Base-by-base conservation (phyloP, 2,797 vertebrate species). In the Coluber constrictor region DNA sequence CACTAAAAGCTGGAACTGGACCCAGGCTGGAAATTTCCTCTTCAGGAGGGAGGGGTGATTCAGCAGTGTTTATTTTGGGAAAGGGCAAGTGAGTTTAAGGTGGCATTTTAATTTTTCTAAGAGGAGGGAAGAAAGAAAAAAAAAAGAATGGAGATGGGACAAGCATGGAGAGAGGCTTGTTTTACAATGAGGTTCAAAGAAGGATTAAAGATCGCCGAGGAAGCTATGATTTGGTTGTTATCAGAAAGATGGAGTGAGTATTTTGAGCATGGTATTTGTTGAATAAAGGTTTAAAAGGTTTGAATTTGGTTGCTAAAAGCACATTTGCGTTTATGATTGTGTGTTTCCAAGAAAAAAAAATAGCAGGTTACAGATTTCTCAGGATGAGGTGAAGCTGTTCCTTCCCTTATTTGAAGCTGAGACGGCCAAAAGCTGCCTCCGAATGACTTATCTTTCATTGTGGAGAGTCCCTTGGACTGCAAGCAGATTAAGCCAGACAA, bases 71-170 rank as follows among this genome's bases (percentile, higher is more conserved):
- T 74, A 63, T 51, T 95, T 91, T 79, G 23, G 5, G 90, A 93
- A 60, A 10, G 0, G 86, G 86, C 57, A 92, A 91, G 32, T 54
- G 29, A 94, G 90, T 47, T 54, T 89, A 94, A 12, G 95, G 93
- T 59, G 63, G 25, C 86, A 79, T 51, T 95, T 95, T 91, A 0
- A 0, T 61, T 87, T 0, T 0, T 51, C 93, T 59, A 9, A 70
- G 56, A 47, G 37, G 32, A 51, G 20, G 8, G 37, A 20, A 86
- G 37, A 29, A 57, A 6, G 4, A 7, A 8, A 86, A n/a, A 57
- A 6, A 9, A 12, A 13, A 86, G 37, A 23, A 11, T n/a, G 25
- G 4, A 20, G 16, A 51, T 27, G 56, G 79, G 18, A 47, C 15
- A 57, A 43, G 4, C 23, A 47, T 6, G 18, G 43, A 59, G 74